Base-by-base conservation (phyloP, 1,140 invertebrate species). In the Camponotus vicinus region DNA sequence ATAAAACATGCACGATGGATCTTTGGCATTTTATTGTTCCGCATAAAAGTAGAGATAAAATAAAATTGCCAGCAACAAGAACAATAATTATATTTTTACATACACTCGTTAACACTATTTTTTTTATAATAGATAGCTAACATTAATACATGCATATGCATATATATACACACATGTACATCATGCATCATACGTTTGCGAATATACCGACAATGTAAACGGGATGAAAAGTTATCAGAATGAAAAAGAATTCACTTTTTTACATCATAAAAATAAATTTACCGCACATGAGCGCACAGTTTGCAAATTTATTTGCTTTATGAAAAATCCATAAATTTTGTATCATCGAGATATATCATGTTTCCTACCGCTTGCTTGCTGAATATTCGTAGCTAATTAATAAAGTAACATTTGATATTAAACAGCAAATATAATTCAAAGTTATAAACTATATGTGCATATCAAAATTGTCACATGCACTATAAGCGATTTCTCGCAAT, bases 381-480 rank as follows among this genome's bases (percentile, higher is more conserved):
- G 55, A 34, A 45, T 61, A 18, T 15, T 21, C 9, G 21, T 32
- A 9, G 45, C 27, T 18, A 45, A 45, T 37, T 69, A 57, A 80
- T 59, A 70, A 80, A 70, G 15, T 70, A 42, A 70, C 49, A 32
- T 80, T 83, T 83, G 55, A 82, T 34, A 61, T 83, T 83, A 83
- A 83, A 75, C n/a, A 49, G 13, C 40, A 21, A 42, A 75, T 32
- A 9, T 57, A 55, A 70, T 13, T 73, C 7, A 1, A 73, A 75
- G n/a, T 75, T 83, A 73, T 37, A 11, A 73, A 61, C 15, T 5
- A 40, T 37, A 34, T 18, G 27, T 7, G 27, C 64, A 61, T 55
- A 13, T 82, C 18, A 9, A 61, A 75, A 27, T 73, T 82, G 34
- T 75, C 69, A 27, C 8, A 15, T 34, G 13, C 18, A n/a, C 5